Base-by-base conservation (phyloP, 2,888 invertebrate species). In the Melolontha melolontha region DNA sequence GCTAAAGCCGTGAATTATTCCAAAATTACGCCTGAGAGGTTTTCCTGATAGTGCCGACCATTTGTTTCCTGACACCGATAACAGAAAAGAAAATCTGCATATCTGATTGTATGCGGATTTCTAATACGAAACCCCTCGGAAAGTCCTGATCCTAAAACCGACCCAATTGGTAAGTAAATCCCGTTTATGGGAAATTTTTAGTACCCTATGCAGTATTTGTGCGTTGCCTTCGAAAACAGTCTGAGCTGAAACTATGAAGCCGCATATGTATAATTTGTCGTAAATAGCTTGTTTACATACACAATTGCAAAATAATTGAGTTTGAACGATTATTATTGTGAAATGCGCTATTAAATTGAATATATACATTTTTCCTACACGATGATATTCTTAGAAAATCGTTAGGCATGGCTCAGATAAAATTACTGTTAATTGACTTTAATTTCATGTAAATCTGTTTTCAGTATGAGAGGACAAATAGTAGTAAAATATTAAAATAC, bases 61-160 rank as follows among this genome's bases (percentile, higher is more conserved):
- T 75, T 75, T 75, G 75, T 75, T 75, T 73, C 65, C 69, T 70
- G 70, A 70, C 73, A 70, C 72, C 71, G 76, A 76, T 76, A 76
- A 75, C 73, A 68, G 72, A 69, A 72, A 71, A 69, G 73, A 10
- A 72, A 76, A 76, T 76, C 75, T 76, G 75, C 76, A 76, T 76
- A 76, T 76, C 76, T 71, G 76, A 76, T 76, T 16, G 55, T 47
- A 47, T 17, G 54, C 44, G 65, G 29, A 52, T 65, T 17, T 27
- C 57, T 57, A 44, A 42, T 57, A 12, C 12, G 57, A 44, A 44
- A 34, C 34, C 57, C 57, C 57, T 57, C 14, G 39, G 12, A 57
- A 57, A 34, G 34, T 57, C 42, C 57, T 17, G 41, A 55, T 55
- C 41, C 40, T 17, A 50, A 22, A 22, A 39, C 17, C 47, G 50